Base-by-base conservation (phyloP, 1,140 invertebrate genomes). In the Microplitis demolitor region DNA sequence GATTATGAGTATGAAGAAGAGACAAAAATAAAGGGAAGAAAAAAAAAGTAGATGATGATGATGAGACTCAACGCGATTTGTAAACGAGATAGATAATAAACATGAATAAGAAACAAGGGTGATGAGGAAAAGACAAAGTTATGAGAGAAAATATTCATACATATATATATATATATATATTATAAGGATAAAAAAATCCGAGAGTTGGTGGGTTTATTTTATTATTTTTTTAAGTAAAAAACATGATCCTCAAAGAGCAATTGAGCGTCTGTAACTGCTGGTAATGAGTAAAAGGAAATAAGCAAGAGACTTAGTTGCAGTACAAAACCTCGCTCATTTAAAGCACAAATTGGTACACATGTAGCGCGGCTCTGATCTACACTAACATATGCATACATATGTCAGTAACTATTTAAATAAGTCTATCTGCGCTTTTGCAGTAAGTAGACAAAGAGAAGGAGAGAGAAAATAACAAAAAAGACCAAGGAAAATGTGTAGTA, bases 21-120 rank as follows among this genome's bases (percentile, higher is more conserved):
- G 67, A 70, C 70, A 72, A 72, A 72, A 75, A 75, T 75, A 72
- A 66, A 75, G 56, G 56, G 53, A 72, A 73, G 71, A 66, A 63
- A 66, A 34, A 34, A 54, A 33, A 13, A 35, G 14, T 5, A n/a
- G 34, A 60, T 16, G 63, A 68, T 16, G 63, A 68, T 16, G 53
- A 60, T 60, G 68, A 33, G 53, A 72, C 54, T 1, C 5, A 63
- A 34, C 16, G 14, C 54, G 53, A 54, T 72, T 58, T 54, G 53
- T 54, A 51, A 71, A 62, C 53, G 53, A 72, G 63, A n/a, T 45
- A 14, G 9, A 24, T 24, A 24, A 24, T 31, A 34, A 54, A 9
- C n/a, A 45, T 54, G 39, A 66, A 34, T 16, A 58, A 50, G 56
- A 11, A 13, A 33, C 6, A 6, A 39, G 24, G 37, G 66, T 11